A percentile compares a stretch with the other conserved stretches of the same genome.
Conservation (phyloP, 2,797 vertebrate species). For the Phrynocephalus vlangalii region DNA sequence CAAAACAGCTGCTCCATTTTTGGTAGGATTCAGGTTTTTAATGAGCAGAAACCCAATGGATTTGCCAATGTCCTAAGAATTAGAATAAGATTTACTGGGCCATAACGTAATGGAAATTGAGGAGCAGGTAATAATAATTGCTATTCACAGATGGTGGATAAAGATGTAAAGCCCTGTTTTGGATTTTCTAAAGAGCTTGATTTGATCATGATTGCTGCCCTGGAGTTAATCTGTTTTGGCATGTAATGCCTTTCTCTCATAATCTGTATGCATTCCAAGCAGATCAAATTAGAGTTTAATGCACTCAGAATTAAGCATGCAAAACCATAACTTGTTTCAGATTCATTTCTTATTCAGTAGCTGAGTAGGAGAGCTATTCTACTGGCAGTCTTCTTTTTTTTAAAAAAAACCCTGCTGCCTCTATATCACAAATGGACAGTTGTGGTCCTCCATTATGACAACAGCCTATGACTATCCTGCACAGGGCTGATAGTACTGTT, state of each 20-base stretch:
- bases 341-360: not conserved
- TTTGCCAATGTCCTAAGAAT: constrained; percentile 35
- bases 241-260: not conserved
- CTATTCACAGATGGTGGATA: not conserved
- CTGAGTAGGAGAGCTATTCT: not conserved
- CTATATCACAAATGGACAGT: too few relatives aligned
- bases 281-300: not conserved
- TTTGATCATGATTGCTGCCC: constrained; percentile 7
- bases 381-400: too few relatives aligned
- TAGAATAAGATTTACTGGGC: constrained; percentile 23
- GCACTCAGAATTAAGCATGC: not conserved
- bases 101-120: constrained; percentile 43
- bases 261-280: not conserved
- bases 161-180: constrained; percentile 33
- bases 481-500: too few relatives aligned
- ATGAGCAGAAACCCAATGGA: not conserved
- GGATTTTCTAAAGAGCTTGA: constrained; percentile 42
- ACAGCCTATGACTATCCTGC: too few relatives aligned
- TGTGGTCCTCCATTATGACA: too few relatives aligned
- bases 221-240: constrained; percentile 35
- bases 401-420: too few relatives aligned
- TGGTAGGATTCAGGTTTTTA: not conserved
- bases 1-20: not conserved
- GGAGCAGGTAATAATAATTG: constrained; percentile 27
- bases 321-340: not conserved